Evolutionary conservation across 2,888 invertebrate species (phyloP), one percentile per base, ranked within the genome.

Genomic region (Trisateles emortualis): DNA sequence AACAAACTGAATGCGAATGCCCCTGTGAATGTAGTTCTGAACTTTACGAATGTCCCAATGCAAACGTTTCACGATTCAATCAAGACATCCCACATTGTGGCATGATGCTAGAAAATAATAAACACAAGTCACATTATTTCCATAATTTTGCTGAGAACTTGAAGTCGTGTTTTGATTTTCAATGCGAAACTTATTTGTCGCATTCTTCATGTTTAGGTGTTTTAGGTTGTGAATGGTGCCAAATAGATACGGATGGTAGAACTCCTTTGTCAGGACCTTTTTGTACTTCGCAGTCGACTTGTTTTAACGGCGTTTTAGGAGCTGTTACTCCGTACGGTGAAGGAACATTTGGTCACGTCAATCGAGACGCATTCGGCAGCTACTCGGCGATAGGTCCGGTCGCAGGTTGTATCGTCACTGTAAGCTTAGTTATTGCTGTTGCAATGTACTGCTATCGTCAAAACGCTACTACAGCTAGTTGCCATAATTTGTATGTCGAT

Each of bases 1-100:
- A 98, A 81, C 98, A 97, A 87, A 96, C 95, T 2, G 98, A 98
- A 79, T 98, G 98, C 74, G 98, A 98, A 84, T 98, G 98, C 78
- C 98, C 98, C 0, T 98, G 98, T 82, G 98, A 98, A 84, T 98
- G 98, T 78, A 96, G 93, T 57, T 92, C 94, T 0, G 90, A 91
- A 68, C 68, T 83, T 3, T 90, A 87, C 45, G 87, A 90, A 40
- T 91, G 90, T 44, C 83, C 88, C 0, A 81, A 82, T 48, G 68
- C 83, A 0, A 90, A 88, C 50, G 54, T 79, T 17, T 82, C 89
- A 1, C 76, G 78, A 42, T 75, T 83, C 11, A 80, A 81, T 60
- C 81, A 83, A 64, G 83, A 88, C 42, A 85, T 87, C 35, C 87
- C 92, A 1, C 76, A 92, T 13, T 93, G 93, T 72, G 90, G 91